phyloP scores from a whole-genome alignment of 2,797 vertebrate genomes.

The Oreortyx pictus region DNA sequence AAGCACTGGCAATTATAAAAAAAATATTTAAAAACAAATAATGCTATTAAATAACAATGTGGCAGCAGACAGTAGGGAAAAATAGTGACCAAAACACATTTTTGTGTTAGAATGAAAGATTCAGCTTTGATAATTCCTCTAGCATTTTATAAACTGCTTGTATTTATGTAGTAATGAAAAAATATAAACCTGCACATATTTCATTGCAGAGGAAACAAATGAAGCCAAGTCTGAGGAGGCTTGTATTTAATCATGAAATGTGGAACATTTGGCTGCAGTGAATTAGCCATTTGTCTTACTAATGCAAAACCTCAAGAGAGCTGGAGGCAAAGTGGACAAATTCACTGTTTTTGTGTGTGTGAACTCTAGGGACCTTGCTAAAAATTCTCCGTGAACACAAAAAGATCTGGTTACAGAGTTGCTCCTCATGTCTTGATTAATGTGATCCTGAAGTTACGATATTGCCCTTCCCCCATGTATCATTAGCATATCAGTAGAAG shows the following conservation, averaged over 20 bases:
- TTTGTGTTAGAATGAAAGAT: conserved; percentile 29
- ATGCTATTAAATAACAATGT: conserved; percentile 11
- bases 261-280: conserved; percentile 62
- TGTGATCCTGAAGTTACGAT: neutral
- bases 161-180: conserved; percentile 76
- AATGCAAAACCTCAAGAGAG: conserved; percentile 47
- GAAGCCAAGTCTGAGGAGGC: conserved; percentile 46
- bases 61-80: neutral
- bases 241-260: conserved; percentile 77
- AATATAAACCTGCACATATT: conserved; percentile 73
- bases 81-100: neutral
- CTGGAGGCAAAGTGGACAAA: conserved; percentile 24
- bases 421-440: neutral
- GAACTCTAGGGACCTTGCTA: conserved; percentile 35
- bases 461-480: neutral
- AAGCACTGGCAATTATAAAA: neutral
- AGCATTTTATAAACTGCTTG: conserved; percentile 71
- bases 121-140: conserved; percentile 52
- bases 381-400: neutral
- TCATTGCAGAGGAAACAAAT: conserved; percentile 75
- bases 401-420: neutral
- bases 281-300: conserved; percentile 76
- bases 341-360: neutral
- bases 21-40: conserved; percentile 9
- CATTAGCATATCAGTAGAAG: neutral